Base-by-base conservation (phyloP, 1,140 invertebrate species). In the Hetaerina americana region DNA sequence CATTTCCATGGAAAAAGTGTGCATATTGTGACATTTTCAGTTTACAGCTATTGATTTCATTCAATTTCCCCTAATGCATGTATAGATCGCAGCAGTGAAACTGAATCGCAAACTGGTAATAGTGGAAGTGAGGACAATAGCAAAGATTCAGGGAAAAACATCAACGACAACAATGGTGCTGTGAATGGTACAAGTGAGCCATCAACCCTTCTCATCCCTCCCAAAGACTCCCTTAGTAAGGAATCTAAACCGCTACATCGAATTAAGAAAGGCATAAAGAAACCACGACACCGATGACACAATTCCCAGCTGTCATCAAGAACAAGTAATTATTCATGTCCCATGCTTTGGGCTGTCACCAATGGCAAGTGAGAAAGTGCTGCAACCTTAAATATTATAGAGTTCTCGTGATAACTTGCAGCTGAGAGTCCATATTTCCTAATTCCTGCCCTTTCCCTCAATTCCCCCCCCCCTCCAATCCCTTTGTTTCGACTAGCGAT, bases 61-160 rank as follows among this genome's bases (percentile, higher is more conserved):
- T 73, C 57, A 49, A 29, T 28, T 68, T 27, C 66, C 71, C 68
- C 15, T 68, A 49, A 70, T 75, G 66, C 71, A 22, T 75, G 71
- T 68, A 22, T 72, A 83, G 91, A 92, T 78, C 86, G 89, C 77
- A 91, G 92, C 78, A 94, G 92, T 83, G 93, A 95, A 82, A 91
- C 90, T 67, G 93, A 96, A 82, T 94, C 93, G 15, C 92, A 94
- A 81, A 92, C 86, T 74, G 85, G 86, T 67, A 87, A 87, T 76
- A 88, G 87, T 77, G 85, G 85, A 73, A 87, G 87, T 77, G 87
- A 89, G 77, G 88, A 89, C 78, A 88, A 87, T 78, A 83, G 83
- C 72, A 82, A 82, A 57, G 40, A 57, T 57, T 57, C 40, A 18
- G 10, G 15, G 2, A 57, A 57, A 57, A 57, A 5, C 22, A 12